Conservation (phyloP, 1,140 invertebrate species). For the Cryptotermes secundus region DNA sequence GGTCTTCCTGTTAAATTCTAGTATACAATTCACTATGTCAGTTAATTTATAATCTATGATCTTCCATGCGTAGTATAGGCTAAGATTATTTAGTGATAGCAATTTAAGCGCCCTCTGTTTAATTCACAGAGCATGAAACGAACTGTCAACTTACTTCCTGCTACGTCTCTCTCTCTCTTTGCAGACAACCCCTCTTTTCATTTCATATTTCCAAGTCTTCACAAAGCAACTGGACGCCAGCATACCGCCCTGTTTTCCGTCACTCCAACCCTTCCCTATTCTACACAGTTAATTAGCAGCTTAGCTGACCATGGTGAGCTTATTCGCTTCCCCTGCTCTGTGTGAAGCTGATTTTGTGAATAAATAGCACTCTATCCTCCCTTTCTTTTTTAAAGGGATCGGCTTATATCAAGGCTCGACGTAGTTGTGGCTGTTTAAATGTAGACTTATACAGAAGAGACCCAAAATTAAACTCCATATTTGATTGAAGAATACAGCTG, state of each 20-base stretch:
- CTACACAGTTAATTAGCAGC: slow-evolving; percentile 3
- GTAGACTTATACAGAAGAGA: too few species aligned
- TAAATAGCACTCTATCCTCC: not conserved
- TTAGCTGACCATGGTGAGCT: not conserved
- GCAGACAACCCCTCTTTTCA: not conserved
- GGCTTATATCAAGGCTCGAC: too few species aligned
- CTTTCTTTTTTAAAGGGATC: not conserved
- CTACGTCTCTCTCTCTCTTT: not conserved
- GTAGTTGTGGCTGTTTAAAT: too few species aligned
- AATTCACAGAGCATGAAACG: not conserved
- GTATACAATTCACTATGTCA: not conserved
- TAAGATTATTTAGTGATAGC: not conserved
- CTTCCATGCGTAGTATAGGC: not conserved
- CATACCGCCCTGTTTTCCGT: not conserved
- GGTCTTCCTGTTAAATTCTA: not conserved
- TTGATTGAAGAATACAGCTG: too few species aligned
- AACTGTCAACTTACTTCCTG: slow-evolving; percentile 5
- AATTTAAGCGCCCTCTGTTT: not conserved
- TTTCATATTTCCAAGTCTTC: not conserved
- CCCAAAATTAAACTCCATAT: too few species aligned
- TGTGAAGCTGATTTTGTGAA: not conserved
- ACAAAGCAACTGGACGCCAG: not conserved
- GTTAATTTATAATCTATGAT: slow-evolving; percentile 12
- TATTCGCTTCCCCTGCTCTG: not conserved
- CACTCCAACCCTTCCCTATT: not conserved